phyloP scores from a whole-genome alignment of 2,797 vertebrate species.

The Distichodus sexfasciatus region DNA sequence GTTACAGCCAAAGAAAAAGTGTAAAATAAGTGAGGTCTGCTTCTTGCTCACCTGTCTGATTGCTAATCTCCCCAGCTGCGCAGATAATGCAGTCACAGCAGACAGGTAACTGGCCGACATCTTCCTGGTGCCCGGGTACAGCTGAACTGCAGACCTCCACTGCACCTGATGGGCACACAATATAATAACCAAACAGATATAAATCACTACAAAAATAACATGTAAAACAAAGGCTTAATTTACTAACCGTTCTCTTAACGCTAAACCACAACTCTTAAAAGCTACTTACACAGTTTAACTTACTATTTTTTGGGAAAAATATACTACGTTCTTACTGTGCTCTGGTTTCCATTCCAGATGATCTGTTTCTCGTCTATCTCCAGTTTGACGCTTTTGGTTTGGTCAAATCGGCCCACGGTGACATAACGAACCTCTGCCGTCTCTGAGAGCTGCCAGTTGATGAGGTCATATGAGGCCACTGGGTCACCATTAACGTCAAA shows the following conservation, averaged over 20 bases:
- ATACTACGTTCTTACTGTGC: conserved; percentile 70
- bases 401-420: conserved; percentile 74
- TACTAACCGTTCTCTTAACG: too few species aligned
- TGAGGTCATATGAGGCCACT: conserved; percentile 75
- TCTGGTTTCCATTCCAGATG: conserved; percentile 72
- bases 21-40: neutral
- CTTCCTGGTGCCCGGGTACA: conserved; percentile 76
- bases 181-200: conserved; percentile 33
- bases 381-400: conserved; percentile 61
- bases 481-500: conserved; percentile 79
- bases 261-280: too few species aligned
- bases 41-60: conserved; percentile 72
- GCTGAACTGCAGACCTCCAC: conserved; percentile 75
- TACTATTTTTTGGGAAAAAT: too few species aligned
- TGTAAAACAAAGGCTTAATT: too few species aligned
- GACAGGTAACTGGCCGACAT: conserved; percentile 72
- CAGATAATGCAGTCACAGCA: conserved; percentile 83
- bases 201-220: too few species aligned
- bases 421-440: conserved; percentile 64
- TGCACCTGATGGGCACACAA: conserved; percentile 63
- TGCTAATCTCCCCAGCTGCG: conserved; percentile 79
- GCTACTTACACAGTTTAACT: too few species aligned
- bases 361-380: conserved; percentile 67
- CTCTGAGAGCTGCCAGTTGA: conserved; percentile 73
- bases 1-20: conserved; percentile 1